A percentile compares a stretch with the other conserved stretches of the same genome.
These are phyloP conservation scores for Mylabris phalerata DNA, from an alignment of 1,140 invertebrate genomes.

Conservation along the genomic window DNA sequence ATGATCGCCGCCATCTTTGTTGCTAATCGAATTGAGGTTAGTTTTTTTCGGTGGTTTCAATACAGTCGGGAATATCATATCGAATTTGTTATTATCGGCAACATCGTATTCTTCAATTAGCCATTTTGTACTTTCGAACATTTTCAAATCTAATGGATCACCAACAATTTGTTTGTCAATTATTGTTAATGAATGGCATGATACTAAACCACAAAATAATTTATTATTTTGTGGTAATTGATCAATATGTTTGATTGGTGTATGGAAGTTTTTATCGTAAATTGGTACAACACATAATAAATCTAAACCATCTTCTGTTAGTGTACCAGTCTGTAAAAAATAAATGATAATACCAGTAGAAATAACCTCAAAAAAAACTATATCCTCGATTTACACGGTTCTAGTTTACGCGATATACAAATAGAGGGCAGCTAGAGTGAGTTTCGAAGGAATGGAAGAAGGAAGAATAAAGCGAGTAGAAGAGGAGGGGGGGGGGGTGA, in stretches of 20 bases:
- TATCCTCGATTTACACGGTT: too few relatives aligned
- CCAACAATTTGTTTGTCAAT: conserved; percentile 78
- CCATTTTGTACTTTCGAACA: conserved; percentile 73
- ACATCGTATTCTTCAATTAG: conserved; percentile 67
- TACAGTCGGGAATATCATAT: conserved; percentile 70
- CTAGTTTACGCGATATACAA: too few relatives aligned
- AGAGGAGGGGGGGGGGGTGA: too few relatives aligned
- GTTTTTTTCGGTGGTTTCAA: conserved; percentile 55
- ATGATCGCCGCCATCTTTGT: not conserved
- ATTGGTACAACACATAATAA: conserved; percentile 73
- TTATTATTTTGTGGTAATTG: conserved; percentile 47
- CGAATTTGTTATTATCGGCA: conserved; percentile 65
- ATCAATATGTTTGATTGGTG: conserved; percentile 48
- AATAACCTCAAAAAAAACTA: too few relatives aligned
- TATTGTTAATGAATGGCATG: conserved; percentile 83
- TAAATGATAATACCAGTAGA: conserved; percentile 7
- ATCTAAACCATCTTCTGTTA: conserved; percentile 86
- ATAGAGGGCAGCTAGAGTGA: too few relatives aligned
- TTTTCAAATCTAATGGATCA: conserved; percentile 91
- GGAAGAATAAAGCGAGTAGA: too few relatives aligned
- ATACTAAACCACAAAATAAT: conserved; percentile 70
- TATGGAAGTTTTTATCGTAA: conserved; percentile 50
- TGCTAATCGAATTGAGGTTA: not conserved
- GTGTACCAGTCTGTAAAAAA: conserved; percentile 68
- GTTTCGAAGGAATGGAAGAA: too few relatives aligned